Evolutionary conservation across 1,140 invertebrate genomes (phyloP).

Genomic region (Berghia stephanieae): DNA sequence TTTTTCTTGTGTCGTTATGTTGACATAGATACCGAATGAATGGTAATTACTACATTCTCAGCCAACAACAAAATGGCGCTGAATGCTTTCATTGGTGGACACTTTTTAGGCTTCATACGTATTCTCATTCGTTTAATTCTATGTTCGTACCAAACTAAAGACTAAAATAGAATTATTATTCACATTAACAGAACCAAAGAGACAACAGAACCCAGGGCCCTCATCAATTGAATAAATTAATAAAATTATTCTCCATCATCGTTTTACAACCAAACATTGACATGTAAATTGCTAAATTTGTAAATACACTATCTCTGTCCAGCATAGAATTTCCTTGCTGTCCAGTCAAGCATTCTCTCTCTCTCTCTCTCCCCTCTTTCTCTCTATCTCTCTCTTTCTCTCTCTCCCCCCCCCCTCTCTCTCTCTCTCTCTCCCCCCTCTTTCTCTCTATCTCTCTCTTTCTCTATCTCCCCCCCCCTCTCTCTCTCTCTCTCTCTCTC

Average conservation of each 20-base stretch:
- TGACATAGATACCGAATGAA: no score
- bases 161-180: background rate
- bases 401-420: background rate
- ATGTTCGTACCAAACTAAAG: no score
- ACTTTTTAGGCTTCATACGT: no score
- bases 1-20: no score
- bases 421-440: background rate
- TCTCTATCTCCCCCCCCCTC: background rate
- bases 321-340: background rate
- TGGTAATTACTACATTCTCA: no score
- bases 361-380: background rate
- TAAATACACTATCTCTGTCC: background rate
- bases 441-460: background rate
- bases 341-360: background rate
- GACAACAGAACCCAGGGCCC: background rate
- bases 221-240: background rate
- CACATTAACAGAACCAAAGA: constrained; percentile 6
- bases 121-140: no score
- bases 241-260: no score
- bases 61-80: no score
- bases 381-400: background rate
- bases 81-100: no score
- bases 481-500: background rate
- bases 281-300: background rate
- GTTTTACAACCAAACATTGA: no score